Base-by-base conservation (phyloP, 2,888 invertebrate species). In the Psococerastis gibbosa region DNA sequence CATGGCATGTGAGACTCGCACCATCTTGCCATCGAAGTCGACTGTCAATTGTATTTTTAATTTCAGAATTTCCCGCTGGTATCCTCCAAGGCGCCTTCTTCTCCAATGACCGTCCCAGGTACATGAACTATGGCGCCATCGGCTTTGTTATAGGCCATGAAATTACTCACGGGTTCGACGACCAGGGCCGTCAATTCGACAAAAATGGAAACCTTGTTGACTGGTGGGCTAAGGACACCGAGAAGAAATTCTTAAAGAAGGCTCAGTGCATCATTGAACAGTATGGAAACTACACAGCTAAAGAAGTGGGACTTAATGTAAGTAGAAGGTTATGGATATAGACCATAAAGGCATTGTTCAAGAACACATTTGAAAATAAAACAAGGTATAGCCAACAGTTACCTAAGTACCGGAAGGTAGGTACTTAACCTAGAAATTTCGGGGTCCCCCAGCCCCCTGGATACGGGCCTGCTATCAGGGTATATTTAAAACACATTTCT, bases 71-170 rank as follows among this genome's bases (percentile, higher is more conserved):
- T 63, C 89, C 91, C 0, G 91, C 91, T 51, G 91, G 89, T 49
- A 89, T 91, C 49, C 68, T 92, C 2, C 91, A 91, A 69, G 89
- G 88, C 2, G 76, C 80, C 2, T 91, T 91, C 71, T 92, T 89
- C 66, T 79, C 76, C 45, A 81, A 83, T 43, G 76, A 82, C 38
- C 75, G 91, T 17, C 91, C 91, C 1, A 76, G 77, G 51, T 92
- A 88, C 60, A 81, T 89, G 81, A 89, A 89, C 60, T 89, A 83
- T 53, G 88, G 87, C 16, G 83, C 84, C 2, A 88, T 91, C 49
- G 89, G 89, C 2, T 85, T 82, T 55, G 83, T 89, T 2, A 88
- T 89, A 54, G 88, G 88, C 0, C 89, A 89, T 57, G 89, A 89
- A 66, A 87, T 91, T 43, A 88, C 87, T 0, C 89, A 89, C 56